Evolutionary conservation across 2,113 vertebrate genomes (phyloP).

Genomic region (Meleagris gallopavo): DNA sequence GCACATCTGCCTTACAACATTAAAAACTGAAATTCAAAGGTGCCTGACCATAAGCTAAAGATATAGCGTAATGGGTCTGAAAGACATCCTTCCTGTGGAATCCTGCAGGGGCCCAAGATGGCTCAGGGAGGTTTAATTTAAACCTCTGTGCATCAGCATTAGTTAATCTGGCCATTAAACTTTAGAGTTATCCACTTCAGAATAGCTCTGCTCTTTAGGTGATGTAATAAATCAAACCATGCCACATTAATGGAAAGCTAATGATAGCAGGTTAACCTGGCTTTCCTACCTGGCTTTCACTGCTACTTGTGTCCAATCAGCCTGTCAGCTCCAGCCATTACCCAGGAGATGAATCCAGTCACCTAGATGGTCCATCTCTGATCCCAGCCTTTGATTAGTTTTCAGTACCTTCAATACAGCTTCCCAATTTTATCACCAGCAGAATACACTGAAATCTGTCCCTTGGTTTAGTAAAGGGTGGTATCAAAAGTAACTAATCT

Average conservation of each 20-base stretch:
- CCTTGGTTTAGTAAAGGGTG: not conserved
- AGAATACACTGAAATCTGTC: not conserved
- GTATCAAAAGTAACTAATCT: slow-evolving; percentile 1
- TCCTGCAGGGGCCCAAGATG: not conserved
- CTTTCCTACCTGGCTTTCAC: slow-evolving; percentile 36
- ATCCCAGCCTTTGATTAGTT: not conserved
- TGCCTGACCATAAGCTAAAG: not conserved
- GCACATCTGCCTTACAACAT: not conserved
- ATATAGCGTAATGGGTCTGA: not conserved
- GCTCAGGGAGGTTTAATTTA: slow-evolving; percentile 40
- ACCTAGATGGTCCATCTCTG: not conserved
- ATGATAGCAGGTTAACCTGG: slow-evolving; percentile 21
- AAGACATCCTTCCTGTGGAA: not conserved
- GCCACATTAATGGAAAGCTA: slow-evolving; percentile 42
- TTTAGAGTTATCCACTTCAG: slow-evolving; percentile 46
- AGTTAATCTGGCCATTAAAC: slow-evolving; percentile 59
- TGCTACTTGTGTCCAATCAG: not conserved
- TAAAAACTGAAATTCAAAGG: not conserved
- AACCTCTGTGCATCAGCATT: slow-evolving; percentile 41
- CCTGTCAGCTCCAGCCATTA: not conserved
- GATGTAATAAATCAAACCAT: slow-evolving; percentile 53
- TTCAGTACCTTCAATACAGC: not conserved
- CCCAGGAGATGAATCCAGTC: slow-evolving; percentile 1
- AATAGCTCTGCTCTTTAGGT: slow-evolving; percentile 56
- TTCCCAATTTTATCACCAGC: not conserved